Evolutionary conservation across 2,797 vertebrate species (phyloP), one percentile per base, ranked within the genome.

Genomic region (Coilia nasus): DNA sequence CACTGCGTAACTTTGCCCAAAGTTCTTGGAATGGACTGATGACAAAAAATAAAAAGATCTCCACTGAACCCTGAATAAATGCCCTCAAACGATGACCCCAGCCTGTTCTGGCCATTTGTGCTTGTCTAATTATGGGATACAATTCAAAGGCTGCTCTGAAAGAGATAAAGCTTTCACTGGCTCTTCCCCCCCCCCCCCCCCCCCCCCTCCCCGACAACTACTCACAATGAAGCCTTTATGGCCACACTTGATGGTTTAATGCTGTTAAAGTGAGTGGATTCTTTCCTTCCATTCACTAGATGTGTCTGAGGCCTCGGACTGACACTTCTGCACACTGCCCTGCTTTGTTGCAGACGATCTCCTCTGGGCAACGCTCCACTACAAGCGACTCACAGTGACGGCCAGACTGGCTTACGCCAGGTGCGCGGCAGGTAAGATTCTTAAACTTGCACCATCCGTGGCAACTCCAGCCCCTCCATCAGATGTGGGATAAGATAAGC

Each of bases 41-140:
- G 50, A 54, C 50, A 54, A 78, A 56, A 44, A 64, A 81, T 80
- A 19, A 17, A 83, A 44, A 35, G 17, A 50, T 21, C 46, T 9
- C 57, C 47, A 57, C 46, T 59, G 59, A 44, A 78, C 5, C 31
- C 71, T 6, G 64, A 78, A 78, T 41, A 78, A 23, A 78, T 62
- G 75, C 47, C 67, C 50, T 82, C 81, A n/a, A 31, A 78, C 35
- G 44, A 78, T 78, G 17, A 78, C 35, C 71, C 71, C 71, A 10
- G 50, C 50, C 50, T n/a, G 64, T 28, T 41, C 11, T 1, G 21
- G 80, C 47, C 67, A 47, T 78, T n/a, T 46, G 44, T 35, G 54
- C 46, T 62, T 82, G 80, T 83, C 46, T 83, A 62, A 85, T 86
- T 85, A 25, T 9, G 82, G 85, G 87, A 62, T 0, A 9, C 88